Evolutionary conservation across 1,140 invertebrate genomes (phyloP).

Genomic region (Metopolophium dirhodum): DNA sequence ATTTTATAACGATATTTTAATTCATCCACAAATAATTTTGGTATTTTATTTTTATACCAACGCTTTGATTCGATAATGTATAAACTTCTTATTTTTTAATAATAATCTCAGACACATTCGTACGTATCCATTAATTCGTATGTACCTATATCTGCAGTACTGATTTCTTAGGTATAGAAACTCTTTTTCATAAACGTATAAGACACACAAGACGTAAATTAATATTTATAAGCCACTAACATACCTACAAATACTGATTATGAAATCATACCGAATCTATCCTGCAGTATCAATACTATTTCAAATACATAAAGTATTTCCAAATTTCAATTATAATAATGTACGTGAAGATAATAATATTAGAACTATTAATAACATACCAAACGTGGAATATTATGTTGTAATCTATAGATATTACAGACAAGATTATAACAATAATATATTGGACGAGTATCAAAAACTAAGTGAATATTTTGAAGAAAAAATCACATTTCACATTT

Average conservation of each 20-base stretch:
- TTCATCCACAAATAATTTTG: neutral
- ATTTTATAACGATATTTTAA: neutral
- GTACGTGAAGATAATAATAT: neutral
- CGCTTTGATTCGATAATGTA: neutral
- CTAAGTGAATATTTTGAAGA: neutral
- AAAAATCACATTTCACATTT: neutral
- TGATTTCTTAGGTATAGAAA: neutral
- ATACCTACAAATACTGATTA: neutral
- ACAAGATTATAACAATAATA: neutral
- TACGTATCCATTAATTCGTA: neutral
- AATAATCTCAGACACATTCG: neutral
- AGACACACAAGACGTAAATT: neutral
- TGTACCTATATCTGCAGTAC: too few species aligned
- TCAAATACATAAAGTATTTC: neutral
- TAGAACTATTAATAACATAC: neutral
- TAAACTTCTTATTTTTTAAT: neutral
- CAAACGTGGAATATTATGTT: neutral
- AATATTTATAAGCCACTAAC: neutral
- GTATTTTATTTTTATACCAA: neutral
- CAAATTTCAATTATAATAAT: neutral
- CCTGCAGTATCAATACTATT: neutral
- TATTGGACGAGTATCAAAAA: neutral
- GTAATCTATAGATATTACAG: neutral
- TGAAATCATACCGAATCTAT: neutral
- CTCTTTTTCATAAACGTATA: neutral